Conservation (phyloP, 2,888 invertebrate genomes). For the Eudemis profundana region DNA sequence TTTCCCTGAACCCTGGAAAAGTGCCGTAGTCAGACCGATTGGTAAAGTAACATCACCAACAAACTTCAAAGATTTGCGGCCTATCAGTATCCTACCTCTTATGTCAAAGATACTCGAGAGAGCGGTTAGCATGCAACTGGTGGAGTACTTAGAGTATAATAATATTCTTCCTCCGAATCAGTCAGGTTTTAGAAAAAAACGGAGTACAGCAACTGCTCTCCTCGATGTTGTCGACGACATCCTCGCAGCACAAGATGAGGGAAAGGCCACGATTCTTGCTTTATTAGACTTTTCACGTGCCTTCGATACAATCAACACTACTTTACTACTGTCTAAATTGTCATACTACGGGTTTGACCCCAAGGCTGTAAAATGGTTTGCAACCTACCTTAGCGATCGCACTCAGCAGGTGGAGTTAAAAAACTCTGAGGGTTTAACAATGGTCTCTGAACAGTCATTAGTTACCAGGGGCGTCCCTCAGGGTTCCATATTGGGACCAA, state of each 20-base stretch:
- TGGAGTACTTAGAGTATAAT: slow-evolving; percentile 4
- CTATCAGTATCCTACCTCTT: slow-evolving; percentile 3
- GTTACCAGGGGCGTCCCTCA: slow-evolving; percentile 10
- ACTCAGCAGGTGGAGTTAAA: neutral
- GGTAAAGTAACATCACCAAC: slow-evolving; percentile 1
- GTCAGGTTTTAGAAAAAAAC: slow-evolving; percentile 2
- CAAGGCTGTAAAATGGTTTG: neutral
- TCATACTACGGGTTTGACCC: neutral
- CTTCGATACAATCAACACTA: neutral
- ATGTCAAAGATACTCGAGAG: slow-evolving; percentile 6
- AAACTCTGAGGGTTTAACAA: neutral
- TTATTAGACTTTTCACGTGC: neutral
- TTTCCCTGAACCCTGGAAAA: too few relatives aligned
- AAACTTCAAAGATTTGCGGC: neutral
- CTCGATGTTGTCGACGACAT: neutral
- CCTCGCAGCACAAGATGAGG: neutral
- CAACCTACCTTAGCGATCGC: neutral
- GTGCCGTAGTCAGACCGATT: neutral
- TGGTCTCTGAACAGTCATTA: neutral
- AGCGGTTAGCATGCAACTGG: neutral
- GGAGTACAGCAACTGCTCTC: slow-evolving; percentile 3
- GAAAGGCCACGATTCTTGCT: neutral
- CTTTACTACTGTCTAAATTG: neutral
- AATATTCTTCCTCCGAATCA: neutral
- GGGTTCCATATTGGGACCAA: slow-evolving; percentile 2